Evolutionary conservation across 2,113 vertebrate species (phyloP), one percentile per base, ranked within the genome.

Genomic region (Macroglossus sobrinus): DNA sequence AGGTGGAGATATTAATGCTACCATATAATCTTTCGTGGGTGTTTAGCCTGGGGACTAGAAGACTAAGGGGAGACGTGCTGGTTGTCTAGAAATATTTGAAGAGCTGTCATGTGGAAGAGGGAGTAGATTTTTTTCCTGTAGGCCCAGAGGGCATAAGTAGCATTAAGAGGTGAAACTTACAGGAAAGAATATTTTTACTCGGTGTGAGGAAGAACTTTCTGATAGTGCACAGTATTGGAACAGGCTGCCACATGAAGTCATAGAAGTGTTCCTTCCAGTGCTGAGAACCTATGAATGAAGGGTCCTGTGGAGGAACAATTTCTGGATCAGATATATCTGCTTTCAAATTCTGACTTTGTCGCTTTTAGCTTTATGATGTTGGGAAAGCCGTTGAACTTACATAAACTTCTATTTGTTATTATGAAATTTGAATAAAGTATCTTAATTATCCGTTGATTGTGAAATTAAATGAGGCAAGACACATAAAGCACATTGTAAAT

Each of bases 41-140:
- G 86, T 86, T 93, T 81, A 81, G 59, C 95, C 76, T 93, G n/a
- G 40, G n/a, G 59, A 75, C 72, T 64, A 47, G 63, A 92, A 95
- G 35, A 79, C 47, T 91, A 76, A 92, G 28, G 53, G n/a, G 6
- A 94, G 85, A 76, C 59, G 66, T 95, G n/a, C 28, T 61, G 76
- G 53, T 63, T 93, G 45, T 93, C 82, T 81, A 89, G 45, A 93
- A 93, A 72, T 93, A 89, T 76, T 81, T 93, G 80, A 97, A 81
- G 40, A 85, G 8, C 35, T 91, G 71, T 91, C 71, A 85, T 95
- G 14, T 74, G 64, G 38, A 91, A 93, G 47, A 76, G 5, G 13
- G 33, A 71, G 59, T 84, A 75, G 38, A 87, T 0, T 45, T 96
- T 45, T 88, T 80, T 45, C 22, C 38, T 91, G 6, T 93, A 71